Evolutionary conservation across 1,140 invertebrate species (phyloP), one percentile per base, ranked within the genome.

Genomic region (Anoplolepis gracilipes): DNA sequence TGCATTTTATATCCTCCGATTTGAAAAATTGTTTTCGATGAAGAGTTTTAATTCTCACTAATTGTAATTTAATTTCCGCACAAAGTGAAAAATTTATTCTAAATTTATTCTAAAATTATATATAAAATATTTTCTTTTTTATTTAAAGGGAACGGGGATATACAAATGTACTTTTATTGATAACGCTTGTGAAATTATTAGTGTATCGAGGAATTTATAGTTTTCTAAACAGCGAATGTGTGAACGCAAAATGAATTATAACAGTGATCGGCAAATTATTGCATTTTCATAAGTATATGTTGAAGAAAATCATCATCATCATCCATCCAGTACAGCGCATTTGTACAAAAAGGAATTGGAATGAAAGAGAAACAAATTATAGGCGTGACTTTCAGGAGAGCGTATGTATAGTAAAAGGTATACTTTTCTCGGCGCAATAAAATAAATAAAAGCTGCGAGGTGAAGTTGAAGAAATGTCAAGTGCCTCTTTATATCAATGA

Each of bases 381-480:
- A 13, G 1, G 4, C 13, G 33, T 36, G 28, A 49, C 42, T 65
- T 65, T 49, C 42, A 65, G 8, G 11, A 16, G 16, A 33, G 10
- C n/a, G n/a, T 19, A 25, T 25, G n/a, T 39, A 30, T 81, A 13
- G 6, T n/a, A 19, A 33, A 22, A 30, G 7, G 22, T 42, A 42
- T 11, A 25, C 19, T 72, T 59, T 72, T 70, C 33, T 19, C 16
- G 2, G 33, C 62, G 33, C 19, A 42, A 59, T 42, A 59, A 59
- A 81, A 81, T 36, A 81, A 59, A 67, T n/a, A 55, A 53, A 79
- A 25, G 57, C 19, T 36, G 25, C 36, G 25, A 59, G 36, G n/a
- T 13, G 11, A 57, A 72, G 10, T 81, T 25, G 65, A 73, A 22
- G 36, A 82, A 82, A 82, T 82, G 39, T 46, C 78, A 73, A 81